phyloP scores from a whole-genome alignment of 2,113 vertebrate genomes.

The Alligator mississippiensis region DNA sequence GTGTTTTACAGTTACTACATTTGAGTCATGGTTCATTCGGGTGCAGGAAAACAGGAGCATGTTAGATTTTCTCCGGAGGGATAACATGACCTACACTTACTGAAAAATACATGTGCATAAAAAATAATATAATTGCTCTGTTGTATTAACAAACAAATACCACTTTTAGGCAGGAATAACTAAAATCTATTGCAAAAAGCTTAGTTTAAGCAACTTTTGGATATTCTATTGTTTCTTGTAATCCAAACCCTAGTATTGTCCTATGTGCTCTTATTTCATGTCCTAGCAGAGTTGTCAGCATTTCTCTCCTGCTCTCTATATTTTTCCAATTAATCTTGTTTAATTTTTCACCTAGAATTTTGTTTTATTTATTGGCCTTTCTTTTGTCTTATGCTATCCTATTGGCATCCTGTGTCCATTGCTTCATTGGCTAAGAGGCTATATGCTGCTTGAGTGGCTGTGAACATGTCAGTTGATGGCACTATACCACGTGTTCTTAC shows the following conservation, averaged over 20 bases:
- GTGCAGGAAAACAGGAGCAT: constrained; percentile 35
- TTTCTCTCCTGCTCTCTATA: no score
- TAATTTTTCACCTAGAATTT: background rate
- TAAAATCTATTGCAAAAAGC: background rate
- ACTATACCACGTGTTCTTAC: background rate
- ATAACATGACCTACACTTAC: constrained; percentile 37
- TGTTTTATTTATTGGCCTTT: constrained; percentile 22
- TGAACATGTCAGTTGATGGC: fast-evolving
- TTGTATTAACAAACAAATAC: background rate
- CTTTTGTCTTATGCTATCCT: fast-evolving
- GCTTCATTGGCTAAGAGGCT: constrained; percentile 40
- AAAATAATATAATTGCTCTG: constrained; percentile 37
- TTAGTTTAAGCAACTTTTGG: background rate
- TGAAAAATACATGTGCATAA: constrained; percentile 38
- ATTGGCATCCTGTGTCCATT: constrained; percentile 37
- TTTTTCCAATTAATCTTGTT: no score
- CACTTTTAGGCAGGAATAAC: background rate
- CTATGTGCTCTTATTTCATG: no score
- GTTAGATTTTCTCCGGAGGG: constrained; percentile 38
- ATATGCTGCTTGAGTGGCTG: background rate
- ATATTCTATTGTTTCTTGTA: background rate
- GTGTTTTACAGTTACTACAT: constrained; percentile 40
- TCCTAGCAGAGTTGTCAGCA: no score
- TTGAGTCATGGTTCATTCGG: constrained; percentile 29
- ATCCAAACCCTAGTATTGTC: background rate